Evolutionary conservation across 2,113 vertebrate genomes (phyloP), one percentile per base, ranked within the genome.

Genomic region (Pseudonaja textilis): DNA sequence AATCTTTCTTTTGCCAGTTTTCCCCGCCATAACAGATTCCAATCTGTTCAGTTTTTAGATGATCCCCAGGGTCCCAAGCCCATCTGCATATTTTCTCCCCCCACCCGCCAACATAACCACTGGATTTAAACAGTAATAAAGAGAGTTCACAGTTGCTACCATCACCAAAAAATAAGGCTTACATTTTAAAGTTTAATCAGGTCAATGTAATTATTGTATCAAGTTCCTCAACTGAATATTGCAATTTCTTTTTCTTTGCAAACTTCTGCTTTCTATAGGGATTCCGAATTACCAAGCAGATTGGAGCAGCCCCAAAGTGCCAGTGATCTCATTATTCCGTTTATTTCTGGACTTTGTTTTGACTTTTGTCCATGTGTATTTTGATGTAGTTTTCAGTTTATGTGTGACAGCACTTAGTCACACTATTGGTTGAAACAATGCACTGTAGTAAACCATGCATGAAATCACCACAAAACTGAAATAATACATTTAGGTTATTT

Each of bases 211-310:
- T 0, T 1, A 93, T 29, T 93, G 91, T 29, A 87, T 8, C 91
- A 52, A 0, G 0, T 61, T 94, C 85, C 61, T 61, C 18, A 0
- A 0, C 0, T 0, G 45, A 81, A 47, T n/a, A 85, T 34, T 91
- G 85, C 0, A 0, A 89, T 81, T 90, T 59, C 4, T 12, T 22
- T 59, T 29, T 59, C n/a, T 2, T 12, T 11, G 23, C 56, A 56
- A 0, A 59, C 6, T 18, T 87, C 85, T 57, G 8, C 26, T 12
- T 50, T 50, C 59, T 39, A 55, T 88, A 54, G 18, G 52, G 52
- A 88, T 52, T 87, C 85, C 52, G 20, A 81, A 42, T 81, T 42
- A 81, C 26, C 85, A 16, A 87, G 85, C 50, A n/a, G 50, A 88
- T n/a, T 47, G 89, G 64, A 45, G 26, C 22, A 26, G 14, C 55